Base-by-base conservation (phyloP, 2,797 vertebrate genomes). In the Esox lucius region DNA sequence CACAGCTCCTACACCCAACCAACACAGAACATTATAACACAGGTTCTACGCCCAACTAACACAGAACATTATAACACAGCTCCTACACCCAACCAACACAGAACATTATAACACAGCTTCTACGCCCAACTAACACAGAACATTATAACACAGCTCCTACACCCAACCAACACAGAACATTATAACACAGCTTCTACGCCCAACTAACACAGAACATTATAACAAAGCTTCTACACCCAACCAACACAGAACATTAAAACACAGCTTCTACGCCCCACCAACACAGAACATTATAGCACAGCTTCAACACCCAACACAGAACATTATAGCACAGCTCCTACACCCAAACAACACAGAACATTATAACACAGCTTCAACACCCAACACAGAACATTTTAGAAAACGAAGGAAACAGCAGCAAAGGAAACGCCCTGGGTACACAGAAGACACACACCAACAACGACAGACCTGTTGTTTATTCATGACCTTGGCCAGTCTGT, bases 401-500 rank as follows among this genome's bases (percentile, higher is more conserved):
- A 51, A 19, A 15, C 49, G 51, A 49, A 51, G 49, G 16, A 4
- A 51, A 51, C 49, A 51, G 49, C 19, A 17, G 17, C 15, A 53
- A 19, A 31, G 49, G 49, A 53, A 35, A 72, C 33, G 46, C 22
- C 6, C 70, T 24, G 31, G 22, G 13, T 17, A 48, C 22, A 69
- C 48, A 68, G 1, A 48, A 56, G 8, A 61, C 17, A 61, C 17
- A 61, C 22, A 69, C 48, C 31, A 22, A 66, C 42, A 48, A n/a
- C 33, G 31, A 74, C 87, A 33, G 74, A 94, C 94, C 92, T 94
- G 91, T 73, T 98, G 96, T 64, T 93, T 94, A 87, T 97, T 97
- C 96, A 99, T 97, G 80, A 98, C 93, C 90, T 96, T 97, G 49
- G 96, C 96, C 80, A 99, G 92, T 82, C 95, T 93, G 78, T 97